phyloP scores from a whole-genome alignment of 2,797 vertebrate genomes.

The Tokudaia tokunoshimensis region DNA sequence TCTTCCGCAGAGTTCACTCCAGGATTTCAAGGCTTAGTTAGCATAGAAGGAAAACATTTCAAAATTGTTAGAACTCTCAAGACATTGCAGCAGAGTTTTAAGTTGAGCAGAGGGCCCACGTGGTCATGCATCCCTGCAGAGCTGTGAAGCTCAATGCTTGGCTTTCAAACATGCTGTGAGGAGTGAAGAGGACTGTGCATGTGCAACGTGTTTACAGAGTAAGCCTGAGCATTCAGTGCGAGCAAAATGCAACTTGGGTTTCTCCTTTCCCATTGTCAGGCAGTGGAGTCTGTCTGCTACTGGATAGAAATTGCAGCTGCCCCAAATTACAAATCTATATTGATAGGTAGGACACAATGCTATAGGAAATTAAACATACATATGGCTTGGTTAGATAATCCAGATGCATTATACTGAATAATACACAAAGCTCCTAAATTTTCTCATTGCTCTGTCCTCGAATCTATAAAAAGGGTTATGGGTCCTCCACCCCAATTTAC shows the following conservation, averaged over 20 bases:
- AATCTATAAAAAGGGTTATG: neutral
- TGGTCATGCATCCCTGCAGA: neutral
- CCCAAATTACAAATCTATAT: neutral
- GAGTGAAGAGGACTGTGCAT: neutral
- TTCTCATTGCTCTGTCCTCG: neutral
- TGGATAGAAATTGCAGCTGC: neutral
- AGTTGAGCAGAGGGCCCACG: neutral
- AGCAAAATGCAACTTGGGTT: conserved; percentile 2
- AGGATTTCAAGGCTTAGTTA: neutral
- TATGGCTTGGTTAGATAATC: neutral
- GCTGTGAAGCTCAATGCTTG: neutral
- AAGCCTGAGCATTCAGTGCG: neutral
- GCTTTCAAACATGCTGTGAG: neutral
- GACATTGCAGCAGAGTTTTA: neutral
- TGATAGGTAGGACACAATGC: neutral
- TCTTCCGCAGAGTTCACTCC: neutral
- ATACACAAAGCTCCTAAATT: neutral
- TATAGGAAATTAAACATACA: conserved; percentile 15
- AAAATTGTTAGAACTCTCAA: conserved; percentile 32
- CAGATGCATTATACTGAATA: neutral
- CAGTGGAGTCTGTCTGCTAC: neutral
- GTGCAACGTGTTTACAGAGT: neutral
- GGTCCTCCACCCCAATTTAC: neutral
- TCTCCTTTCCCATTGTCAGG: neutral
- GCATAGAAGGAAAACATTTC: conserved; percentile 6